phyloP scores from a whole-genome alignment of 2,113 vertebrate genomes.

The Cranoglanis bouderius region DNA sequence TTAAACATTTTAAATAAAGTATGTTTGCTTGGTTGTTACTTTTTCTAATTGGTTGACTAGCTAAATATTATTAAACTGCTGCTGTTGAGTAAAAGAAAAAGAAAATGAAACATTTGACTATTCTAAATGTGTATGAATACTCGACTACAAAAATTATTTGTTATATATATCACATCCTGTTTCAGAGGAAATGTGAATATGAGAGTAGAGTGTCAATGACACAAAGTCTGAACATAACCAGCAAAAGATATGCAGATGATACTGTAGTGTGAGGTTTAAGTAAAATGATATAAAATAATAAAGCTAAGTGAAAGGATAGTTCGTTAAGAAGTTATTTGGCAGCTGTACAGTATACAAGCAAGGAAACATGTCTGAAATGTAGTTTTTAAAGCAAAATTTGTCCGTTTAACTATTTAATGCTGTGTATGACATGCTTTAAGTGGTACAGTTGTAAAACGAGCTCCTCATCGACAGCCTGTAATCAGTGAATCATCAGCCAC shows the following conservation, averaged over 20 bases:
- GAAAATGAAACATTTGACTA: too few relatives aligned
- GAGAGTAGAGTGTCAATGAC: not conserved
- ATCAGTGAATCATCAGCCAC: slow-evolving; percentile 1
- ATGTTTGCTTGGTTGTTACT: too few relatives aligned
- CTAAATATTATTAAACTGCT: too few relatives aligned
- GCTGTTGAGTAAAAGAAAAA: too few relatives aligned
- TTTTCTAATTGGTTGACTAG: not conserved
- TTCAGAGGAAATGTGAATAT: not conserved
- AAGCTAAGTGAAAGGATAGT: not conserved
- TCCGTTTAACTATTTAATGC: slow-evolving; percentile 27
- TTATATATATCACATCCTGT: not conserved
- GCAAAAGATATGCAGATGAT: not conserved
- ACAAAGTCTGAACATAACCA: not conserved
- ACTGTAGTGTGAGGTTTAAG: not conserved
- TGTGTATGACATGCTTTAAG: not conserved
- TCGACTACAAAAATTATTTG: too few relatives aligned
- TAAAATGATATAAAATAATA: not conserved
- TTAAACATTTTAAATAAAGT: too few relatives aligned
- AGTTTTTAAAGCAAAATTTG: not conserved
- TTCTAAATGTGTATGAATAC: too few relatives aligned
- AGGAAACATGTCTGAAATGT: not conserved
- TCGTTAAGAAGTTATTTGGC: not conserved
- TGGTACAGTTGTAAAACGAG: slow-evolving; percentile 7
- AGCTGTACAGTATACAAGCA: not conserved
- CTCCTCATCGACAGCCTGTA: not conserved